These are phyloP conservation scores for Drosophila tanythrix DNA, from an alignment of 2,888 invertebrate species.

Conservation along the genomic window DNA sequence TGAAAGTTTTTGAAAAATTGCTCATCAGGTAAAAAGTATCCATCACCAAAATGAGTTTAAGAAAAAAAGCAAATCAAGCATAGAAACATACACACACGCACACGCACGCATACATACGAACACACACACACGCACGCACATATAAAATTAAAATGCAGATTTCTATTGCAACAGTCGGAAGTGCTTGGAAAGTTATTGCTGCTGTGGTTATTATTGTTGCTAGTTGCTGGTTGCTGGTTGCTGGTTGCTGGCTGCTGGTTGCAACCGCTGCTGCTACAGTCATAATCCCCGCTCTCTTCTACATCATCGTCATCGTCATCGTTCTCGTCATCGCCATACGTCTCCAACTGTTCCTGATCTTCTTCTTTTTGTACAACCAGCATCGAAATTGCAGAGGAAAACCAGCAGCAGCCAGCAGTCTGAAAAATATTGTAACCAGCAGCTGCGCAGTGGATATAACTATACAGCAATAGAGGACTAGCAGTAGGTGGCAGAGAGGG, in stretches of 20 bases:
- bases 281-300: not conserved
- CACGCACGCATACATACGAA: conserved; percentile 6
- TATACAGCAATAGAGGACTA: not conserved
- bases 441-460: conserved; percentile 58
- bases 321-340: conserved; percentile 42
- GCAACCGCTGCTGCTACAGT: conserved; percentile 34
- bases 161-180: conserved; percentile 77
- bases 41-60: conserved; percentile 30
- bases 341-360: conserved; percentile 57
- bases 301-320: conserved; percentile 32
- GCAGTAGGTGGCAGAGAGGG: not conserved
- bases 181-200: conserved; percentile 71
- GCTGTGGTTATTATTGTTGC: conserved; percentile 37
- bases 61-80: conserved; percentile 34
- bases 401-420: conserved; percentile 60
- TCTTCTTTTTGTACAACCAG: conserved; percentile 54
- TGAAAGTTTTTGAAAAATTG: not conserved
- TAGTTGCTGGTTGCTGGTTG: conserved; percentile 41
- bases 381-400: conserved; percentile 74
- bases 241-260: conserved; percentile 27
- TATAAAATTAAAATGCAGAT: conserved; percentile 73
- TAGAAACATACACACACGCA: conserved; percentile 22
- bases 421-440: conserved; percentile 77
- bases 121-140: conserved; percentile 14
- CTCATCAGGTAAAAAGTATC: not conserved